Percentiles rank a stretch among this genome's conserved stretches.
Conservation (phyloP, 2,888 invertebrate species). For the Chydorus sphaericus region DNA sequence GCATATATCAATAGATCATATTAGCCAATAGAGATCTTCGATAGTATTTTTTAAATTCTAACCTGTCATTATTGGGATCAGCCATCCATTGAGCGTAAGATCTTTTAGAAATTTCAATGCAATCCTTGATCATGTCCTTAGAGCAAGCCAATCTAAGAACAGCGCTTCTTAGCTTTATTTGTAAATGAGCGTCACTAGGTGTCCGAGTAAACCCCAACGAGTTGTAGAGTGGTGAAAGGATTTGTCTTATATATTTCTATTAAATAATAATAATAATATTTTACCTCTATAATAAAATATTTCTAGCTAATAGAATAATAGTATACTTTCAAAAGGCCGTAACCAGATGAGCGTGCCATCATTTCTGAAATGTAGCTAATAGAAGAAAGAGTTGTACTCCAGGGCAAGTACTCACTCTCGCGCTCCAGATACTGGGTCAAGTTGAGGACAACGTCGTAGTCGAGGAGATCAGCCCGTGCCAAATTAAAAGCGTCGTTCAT, state of each 20-base stretch:
- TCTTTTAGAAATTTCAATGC: constrained; percentile 52
- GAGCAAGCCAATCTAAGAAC: constrained; percentile 58
- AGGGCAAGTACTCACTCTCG: constrained; percentile 73
- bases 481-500: constrained; percentile 73
- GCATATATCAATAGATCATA: no score
- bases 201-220: constrained; percentile 52
- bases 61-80: constrained; percentile 51
- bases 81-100: constrained; percentile 64
- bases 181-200: constrained; percentile 46
- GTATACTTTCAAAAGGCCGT: constrained; percentile 46
- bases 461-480: constrained; percentile 53
- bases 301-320: neutral
- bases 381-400: constrained; percentile 64
- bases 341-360: constrained; percentile 53
- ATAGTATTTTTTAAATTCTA: constrained; percentile 27
- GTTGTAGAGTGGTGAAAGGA: constrained; percentile 49
- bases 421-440: constrained; percentile 61
- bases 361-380: constrained; percentile 63
- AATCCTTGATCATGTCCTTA: constrained; percentile 55
- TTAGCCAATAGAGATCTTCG: constrained; percentile 16
- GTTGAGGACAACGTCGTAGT: constrained; percentile 58
- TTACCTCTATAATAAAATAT: neutral
- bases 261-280: neutral
- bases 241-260: constrained; percentile 46
- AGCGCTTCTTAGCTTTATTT: constrained; percentile 53